Conservation (phyloP, 2,888 invertebrate genomes). For the Cephus nigrinus region DNA sequence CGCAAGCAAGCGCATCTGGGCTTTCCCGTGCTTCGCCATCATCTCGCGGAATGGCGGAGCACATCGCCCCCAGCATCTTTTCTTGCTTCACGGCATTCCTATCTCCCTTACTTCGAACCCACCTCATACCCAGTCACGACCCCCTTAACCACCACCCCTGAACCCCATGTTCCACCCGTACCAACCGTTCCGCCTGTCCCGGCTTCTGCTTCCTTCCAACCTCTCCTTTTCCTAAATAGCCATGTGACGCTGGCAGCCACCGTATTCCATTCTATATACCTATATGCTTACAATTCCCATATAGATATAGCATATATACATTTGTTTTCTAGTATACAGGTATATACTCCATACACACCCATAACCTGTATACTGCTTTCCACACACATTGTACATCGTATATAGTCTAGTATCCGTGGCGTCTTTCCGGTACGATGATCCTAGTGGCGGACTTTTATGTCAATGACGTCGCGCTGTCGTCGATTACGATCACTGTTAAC, state of each 20-base stretch:
- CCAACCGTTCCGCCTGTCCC: constrained; percentile 13
- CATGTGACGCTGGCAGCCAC: constrained; percentile 46
- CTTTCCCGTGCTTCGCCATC: constrained; percentile 30
- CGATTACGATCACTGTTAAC: constrained; percentile 17
- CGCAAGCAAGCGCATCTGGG: constrained; percentile 40
- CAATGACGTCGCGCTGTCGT: constrained; percentile 13
- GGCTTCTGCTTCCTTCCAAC: constrained; percentile 6
- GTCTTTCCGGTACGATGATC: not conserved
- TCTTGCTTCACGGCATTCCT: constrained; percentile 31
- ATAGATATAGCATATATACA: not conserved
- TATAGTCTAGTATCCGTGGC: not conserved
- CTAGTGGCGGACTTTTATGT: constrained; percentile 14
- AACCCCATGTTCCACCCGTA: constrained; percentile 21
- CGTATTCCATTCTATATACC: constrained; percentile 42
- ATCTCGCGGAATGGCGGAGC: constrained; percentile 24
- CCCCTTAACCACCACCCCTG: constrained; percentile 17
- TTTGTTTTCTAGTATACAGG: not conserved
- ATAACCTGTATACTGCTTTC: not conserved
- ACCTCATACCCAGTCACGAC: constrained; percentile 15
- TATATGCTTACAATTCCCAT: constrained; percentile 2
- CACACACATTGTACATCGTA: not conserved
- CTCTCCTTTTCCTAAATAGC: constrained; percentile 41
- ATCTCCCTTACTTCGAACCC: constrained; percentile 24
- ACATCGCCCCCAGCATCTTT: constrained; percentile 40
- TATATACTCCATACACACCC: not conserved